Evolutionary conservation across 2,888 invertebrate genomes (phyloP).

Genomic region (Zygogramma bicolorata): DNA sequence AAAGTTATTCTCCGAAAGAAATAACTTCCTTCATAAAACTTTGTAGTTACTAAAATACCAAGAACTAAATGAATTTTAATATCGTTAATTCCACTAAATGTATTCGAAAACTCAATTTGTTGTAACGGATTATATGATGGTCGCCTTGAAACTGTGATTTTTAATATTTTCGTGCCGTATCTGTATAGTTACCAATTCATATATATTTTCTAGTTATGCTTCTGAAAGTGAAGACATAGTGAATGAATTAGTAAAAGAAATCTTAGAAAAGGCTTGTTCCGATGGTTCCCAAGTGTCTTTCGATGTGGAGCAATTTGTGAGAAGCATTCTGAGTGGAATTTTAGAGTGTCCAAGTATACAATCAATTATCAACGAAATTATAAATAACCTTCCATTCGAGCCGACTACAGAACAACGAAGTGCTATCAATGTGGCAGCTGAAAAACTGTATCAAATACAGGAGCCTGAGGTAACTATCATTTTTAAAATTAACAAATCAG

Average conservation of each 20-base stretch:
- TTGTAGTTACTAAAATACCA: no score
- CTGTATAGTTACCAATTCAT: no score
- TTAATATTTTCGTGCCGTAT: no score
- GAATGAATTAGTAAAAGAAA: constrained; percentile 51
- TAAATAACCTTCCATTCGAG: constrained; percentile 54
- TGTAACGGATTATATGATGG: no score
- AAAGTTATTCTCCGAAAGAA: no score
- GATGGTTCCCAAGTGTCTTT: constrained; percentile 41
- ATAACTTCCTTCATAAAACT: no score
- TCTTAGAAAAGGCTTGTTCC: constrained; percentile 52
- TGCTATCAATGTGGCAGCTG: constrained; percentile 57
- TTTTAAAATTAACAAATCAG: no score
- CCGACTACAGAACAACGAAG: constrained; percentile 53
- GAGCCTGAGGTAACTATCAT: constrained; percentile 51
- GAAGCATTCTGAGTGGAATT: constrained; percentile 51
- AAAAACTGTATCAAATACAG: constrained; percentile 55
- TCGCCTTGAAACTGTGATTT: no score
- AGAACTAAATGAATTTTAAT: no score
- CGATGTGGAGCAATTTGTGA: constrained; percentile 50
- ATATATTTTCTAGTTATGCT: constrained; percentile 47
- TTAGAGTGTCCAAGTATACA: constrained; percentile 53
- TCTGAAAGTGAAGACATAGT: constrained; percentile 54
- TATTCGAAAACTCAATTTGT: no score
- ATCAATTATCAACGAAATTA: constrained; percentile 56
- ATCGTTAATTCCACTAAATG: no score